These are phyloP conservation scores for Halcyon badia DNA, from an alignment of 2,797 vertebrate species.

Conservation along the genomic window DNA sequence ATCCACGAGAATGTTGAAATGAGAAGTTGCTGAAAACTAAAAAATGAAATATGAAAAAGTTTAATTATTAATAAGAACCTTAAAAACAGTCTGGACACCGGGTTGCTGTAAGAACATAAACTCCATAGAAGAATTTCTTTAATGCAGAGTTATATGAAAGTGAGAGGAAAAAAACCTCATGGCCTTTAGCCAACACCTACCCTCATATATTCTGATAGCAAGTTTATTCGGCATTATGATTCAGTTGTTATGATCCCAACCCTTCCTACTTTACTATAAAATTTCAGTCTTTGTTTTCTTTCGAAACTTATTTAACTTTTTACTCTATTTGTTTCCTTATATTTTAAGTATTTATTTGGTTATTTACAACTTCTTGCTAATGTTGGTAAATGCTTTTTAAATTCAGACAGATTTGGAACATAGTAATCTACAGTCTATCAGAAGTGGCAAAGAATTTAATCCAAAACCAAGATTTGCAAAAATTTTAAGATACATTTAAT, in stretches of 20 bases:
- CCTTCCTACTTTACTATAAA: neutral
- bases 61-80: neutral
- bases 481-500: neutral
- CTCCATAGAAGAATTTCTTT: neutral
- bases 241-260: neutral
- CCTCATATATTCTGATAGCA: neutral
- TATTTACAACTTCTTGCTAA: neutral
- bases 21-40: neutral
- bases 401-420: neutral
- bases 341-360: neutral
- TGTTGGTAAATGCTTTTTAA: neutral
- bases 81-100: neutral
- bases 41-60: neutral
- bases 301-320: neutral
- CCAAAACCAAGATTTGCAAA: neutral
- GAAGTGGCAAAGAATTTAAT: neutral
- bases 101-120: neutral
- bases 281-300: neutral
- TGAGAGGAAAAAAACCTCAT: neutral
- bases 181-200: neutral
- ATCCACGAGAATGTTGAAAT: neutral
- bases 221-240: neutral
- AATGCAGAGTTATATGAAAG: neutral
- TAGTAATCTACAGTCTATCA: neutral
- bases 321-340: neutral